Evolutionary conservation across 2,113 vertebrate species (phyloP).

Genomic region (Petrocephalus zakoni): DNA sequence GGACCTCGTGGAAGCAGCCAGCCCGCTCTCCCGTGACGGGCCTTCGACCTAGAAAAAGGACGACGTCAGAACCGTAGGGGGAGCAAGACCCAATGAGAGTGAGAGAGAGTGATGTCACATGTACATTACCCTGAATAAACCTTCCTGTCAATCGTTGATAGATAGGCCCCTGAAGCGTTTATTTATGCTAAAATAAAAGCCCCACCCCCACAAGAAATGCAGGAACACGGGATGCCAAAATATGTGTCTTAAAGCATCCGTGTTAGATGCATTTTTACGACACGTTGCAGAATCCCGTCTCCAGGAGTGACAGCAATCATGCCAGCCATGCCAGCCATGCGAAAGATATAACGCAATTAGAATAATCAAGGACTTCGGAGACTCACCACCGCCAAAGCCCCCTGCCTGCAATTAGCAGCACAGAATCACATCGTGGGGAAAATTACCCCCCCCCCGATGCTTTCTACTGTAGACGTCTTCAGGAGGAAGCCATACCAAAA

Average conservation of each 20-base stretch:
- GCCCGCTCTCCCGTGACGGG: background rate
- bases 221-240: background rate
- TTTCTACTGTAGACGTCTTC: background rate
- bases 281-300: background rate
- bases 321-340: too few species aligned
- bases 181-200: background rate
- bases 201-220: background rate
- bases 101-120: background rate
- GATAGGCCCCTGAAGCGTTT: background rate
- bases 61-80: background rate
- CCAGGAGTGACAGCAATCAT: background rate
- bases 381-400: background rate
- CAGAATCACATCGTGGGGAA: background rate
- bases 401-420: background rate
- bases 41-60: background rate
- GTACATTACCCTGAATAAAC: background rate
- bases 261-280: background rate
- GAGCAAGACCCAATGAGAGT: background rate
- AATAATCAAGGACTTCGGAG: background rate
- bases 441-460: background rate
- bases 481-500: background rate
- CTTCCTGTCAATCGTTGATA: background rate
- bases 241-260: background rate
- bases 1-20: background rate
- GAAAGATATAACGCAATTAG: conserved; percentile 1